Base-by-base conservation (phyloP, 2,797 vertebrate species). In the Myotis daubentonii region DNA sequence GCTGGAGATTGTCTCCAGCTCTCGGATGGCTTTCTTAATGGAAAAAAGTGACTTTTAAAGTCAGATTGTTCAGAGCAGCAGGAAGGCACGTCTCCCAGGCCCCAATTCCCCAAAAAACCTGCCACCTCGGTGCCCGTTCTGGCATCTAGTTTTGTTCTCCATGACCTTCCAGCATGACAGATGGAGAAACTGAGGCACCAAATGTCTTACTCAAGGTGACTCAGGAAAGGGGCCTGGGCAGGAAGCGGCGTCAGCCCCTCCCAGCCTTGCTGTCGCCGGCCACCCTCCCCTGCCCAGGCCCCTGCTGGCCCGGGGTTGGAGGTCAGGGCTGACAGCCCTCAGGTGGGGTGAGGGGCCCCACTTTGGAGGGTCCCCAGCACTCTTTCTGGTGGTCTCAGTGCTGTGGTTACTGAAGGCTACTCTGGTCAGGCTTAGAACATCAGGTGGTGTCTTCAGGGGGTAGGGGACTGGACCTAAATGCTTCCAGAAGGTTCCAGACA, bases 1-100 rank as follows among this genome's bases (percentile, higher is more conserved):
- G 66, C 75, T 70, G 79, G 57, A 30, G 81, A 96, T 96, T 66
- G 83, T 79, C 65, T 30, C 70, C 36, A 62, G 93, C 82, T 90
- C 94, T 78, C 0, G 1, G 70, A 41, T 89, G n/a, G 78, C 84
- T 79, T 74, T 82, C 8, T 30, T 49, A 94, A 93, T 62, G 8
- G n/a, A 3, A 5, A 2, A 25, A 33, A 79, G 49, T 74, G 47
- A 23, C 81, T 96, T 82, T 76, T 19, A 55, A 94, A 95, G 88
- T 72, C 82, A 84, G 72, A 49, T 85, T 10, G 71, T 79, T 66
- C 33, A 23, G 79, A 76, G 1, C 72, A 28, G 70, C 8, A 13
- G 82, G 90, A 41, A 83, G 82, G 66, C 9, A 3, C 33, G 70
- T 33, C 44, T 33, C 44, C 1, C 1, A 71, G 87, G 55, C 30